Evolutionary conservation across 1,140 invertebrate species (phyloP), one percentile per base, ranked within the genome.

Genomic region (Zaprionus nigranus): DNA sequence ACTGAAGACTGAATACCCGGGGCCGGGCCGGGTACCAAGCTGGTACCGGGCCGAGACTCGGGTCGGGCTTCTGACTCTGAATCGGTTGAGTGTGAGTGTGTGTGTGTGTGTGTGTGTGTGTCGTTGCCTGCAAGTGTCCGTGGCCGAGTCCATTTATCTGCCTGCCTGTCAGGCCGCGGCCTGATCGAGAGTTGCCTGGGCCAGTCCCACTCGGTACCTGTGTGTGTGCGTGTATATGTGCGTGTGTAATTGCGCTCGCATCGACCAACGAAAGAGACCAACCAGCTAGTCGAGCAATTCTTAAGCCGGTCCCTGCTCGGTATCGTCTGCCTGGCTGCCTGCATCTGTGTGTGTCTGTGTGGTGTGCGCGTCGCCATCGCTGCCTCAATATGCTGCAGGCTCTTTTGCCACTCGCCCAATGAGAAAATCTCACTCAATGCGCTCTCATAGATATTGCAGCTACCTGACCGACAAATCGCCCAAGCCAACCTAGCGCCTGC

Each of bases 401-500:
- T 64, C 64, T 59, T 9, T 59, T 72, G 53, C 58, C 17, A 61
- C 43, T 54, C 56, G 59, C 58, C 78, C 78, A 79, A 79, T 79
- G 74, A 63, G 54, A 79, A 64, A 60, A 73, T 68, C 72, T 73
- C 74, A 79, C 78, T 79, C 78, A 79, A 66, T 46, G 24, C 46
- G 30, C 54, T n/a, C 56, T 62, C 72, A 43, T 57, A 46, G 65
- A 49, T 38, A 51, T 26, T 17, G 17, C 59, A 49, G 26, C 56
- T 71, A 75, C 67, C 73, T 70, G 67, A 56, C 26, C 22, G n/a
- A 22, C 46, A 54, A 5, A 43, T 20, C 34, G 57, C 13, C 64
- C 57, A 3, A 5, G 40, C 36, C n/a, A 54, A 11, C 22, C 34
- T 26, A 36, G 15, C 22, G 71, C 38, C 36, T 62, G 58, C 58